Base-by-base conservation (phyloP, 2,113 vertebrate genomes). In the Centrocercus urophasianus region DNA sequence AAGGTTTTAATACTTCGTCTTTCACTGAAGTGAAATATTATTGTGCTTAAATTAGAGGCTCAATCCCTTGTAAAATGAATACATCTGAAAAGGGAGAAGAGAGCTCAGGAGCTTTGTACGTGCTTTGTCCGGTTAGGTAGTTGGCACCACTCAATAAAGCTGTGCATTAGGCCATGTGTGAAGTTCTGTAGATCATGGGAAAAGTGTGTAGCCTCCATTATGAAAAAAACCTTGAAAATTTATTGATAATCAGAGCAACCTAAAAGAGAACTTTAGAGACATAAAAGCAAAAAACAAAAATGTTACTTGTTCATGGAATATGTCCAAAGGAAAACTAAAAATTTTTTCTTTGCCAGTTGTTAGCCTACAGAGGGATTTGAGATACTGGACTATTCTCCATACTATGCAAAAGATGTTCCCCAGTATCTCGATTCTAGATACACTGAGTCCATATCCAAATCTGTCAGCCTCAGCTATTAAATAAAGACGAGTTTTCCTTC, bases 71-170 rank as follows among this genome's bases (percentile, higher is more conserved):
- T 61, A 72, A 69, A 94, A 88, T 3, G 21, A 30, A 64, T 52
- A 52, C 8, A 61, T 34, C 9, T 19, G 14, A 36, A 92, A 74
- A 79, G 36, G 30, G 6, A 78, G 30, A 67, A 22, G 1, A 1
- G 13, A 8, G 20, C 0, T 1, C 22, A 54, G n/a, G 21, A 77
- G 14, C 19, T 81, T 36, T 60, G 22, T 0, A 0, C 21, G 8
- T 79, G 48, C 40, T 61, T 82, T 86, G 20, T 38, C 69, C 48
- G 61, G 8, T 38, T 85, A 1, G 2, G 11, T 25, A 52, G 25
- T 30, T 30, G 42, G 5, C 13, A 32, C 70, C 21, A 19, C 7
- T 20, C 52, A 38, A 56, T 70, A 83, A 25, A 79, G 16, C 59
- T 66, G 40, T 14, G 6, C 27, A 16, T 48, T 11, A 66, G 45